Evolutionary conservation across 2,888 invertebrate genomes (phyloP).

Genomic region (Rhopalosiphum nymphaeae): DNA sequence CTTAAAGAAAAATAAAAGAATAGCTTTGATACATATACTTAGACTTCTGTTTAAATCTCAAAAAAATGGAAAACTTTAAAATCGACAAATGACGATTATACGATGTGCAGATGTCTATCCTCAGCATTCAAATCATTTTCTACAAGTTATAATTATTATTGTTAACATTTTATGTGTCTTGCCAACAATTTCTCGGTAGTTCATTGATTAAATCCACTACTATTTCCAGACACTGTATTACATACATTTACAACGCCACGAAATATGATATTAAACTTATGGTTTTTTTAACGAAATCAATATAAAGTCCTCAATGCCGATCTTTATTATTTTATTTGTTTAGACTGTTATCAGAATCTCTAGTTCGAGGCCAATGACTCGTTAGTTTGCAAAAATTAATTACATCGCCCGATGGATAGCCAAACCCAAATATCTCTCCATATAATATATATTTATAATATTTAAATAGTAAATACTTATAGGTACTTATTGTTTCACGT

Average conservation of each 20-base stretch:
- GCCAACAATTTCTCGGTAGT: background rate
- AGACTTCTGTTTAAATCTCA: no score
- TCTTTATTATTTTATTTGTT: background rate
- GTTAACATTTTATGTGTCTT: background rate
- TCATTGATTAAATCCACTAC: background rate
- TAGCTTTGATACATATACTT: background rate
- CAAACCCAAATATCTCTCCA: background rate
- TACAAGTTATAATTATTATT: background rate
- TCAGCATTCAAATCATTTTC: background rate
- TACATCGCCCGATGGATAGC: background rate
- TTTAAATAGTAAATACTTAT: background rate
- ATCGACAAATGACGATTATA: background rate
- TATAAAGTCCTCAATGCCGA: background rate
- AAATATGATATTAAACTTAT: background rate
- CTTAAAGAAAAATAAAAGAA: background rate
- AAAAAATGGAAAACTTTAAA: no score
- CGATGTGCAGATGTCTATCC: no score
- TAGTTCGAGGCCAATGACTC: slow-evolving; percentile 9
- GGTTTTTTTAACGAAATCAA: background rate
- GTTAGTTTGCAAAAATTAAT: slow-evolving; percentile 10
- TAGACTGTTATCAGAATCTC: background rate
- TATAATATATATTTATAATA: background rate
- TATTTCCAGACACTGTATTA: background rate
- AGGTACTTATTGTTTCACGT: background rate
- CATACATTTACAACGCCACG: background rate